Evolutionary conservation across 2,797 vertebrate species (phyloP).

Genomic region (Sparidentex hasta): DNA sequence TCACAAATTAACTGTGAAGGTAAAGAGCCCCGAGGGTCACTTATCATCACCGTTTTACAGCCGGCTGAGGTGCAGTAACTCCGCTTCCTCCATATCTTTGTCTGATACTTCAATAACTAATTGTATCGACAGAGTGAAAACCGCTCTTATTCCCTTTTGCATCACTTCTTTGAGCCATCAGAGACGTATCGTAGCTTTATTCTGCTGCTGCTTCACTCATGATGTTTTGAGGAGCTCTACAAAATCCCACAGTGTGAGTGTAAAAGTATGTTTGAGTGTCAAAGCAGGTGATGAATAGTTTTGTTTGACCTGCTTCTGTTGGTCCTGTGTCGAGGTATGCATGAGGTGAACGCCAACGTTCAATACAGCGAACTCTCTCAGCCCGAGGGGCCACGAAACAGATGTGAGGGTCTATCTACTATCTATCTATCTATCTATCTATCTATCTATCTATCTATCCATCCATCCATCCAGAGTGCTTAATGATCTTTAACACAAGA

Average conservation of each 20-base stretch:
- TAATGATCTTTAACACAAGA: not conserved
- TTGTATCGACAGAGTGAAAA: not conserved
- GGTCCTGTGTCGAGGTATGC: conserved; percentile 29
- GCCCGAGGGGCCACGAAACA: not conserved
- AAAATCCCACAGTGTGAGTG: conserved; percentile 20
- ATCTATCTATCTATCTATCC: no score
- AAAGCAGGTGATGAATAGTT: conserved; percentile 38
- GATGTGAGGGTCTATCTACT: not conserved
- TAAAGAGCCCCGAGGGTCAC: conserved; percentile 9
- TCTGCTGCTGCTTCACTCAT: not conserved
- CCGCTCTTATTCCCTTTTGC: no score
- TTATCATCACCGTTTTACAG: conserved; percentile 20
- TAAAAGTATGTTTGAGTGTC: conserved; percentile 36
- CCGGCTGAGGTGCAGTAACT: not conserved
- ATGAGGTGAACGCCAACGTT: conserved; percentile 12
- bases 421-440: no score
- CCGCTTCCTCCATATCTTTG: not conserved
- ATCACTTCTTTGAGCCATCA: not conserved
- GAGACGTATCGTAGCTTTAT: not conserved
- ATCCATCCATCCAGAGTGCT: no score
- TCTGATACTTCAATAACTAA: no score
- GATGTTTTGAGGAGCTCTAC: not conserved
- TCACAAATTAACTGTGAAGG: conserved; percentile 32
- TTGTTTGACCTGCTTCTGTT: conserved; percentile 21
- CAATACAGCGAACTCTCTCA: conserved; percentile 13